Evolutionary conservation across 2,888 invertebrate species (phyloP).

Genomic region (Coelinius sp.): DNA sequence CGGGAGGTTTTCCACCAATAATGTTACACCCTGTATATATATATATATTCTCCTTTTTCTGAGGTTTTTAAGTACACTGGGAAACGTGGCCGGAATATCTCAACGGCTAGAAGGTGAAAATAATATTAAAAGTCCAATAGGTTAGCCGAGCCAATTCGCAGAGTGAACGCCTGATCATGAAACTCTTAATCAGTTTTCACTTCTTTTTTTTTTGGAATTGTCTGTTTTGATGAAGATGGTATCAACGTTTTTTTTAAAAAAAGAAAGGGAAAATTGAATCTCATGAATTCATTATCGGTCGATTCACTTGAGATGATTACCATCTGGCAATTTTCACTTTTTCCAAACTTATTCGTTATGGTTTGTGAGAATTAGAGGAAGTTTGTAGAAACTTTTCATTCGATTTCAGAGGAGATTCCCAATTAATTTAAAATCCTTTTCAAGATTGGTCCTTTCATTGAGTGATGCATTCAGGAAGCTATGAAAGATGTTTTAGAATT

Average conservation of each 20-base stretch:
- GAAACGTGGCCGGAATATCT: constrained; percentile 51
- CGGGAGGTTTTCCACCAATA: too few relatives aligned
- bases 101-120: not conserved
- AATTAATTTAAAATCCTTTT: too few relatives aligned
- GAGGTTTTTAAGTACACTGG: constrained; percentile 47
- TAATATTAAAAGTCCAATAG: constrained; percentile 1
- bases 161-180: constrained; percentile 30
- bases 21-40: too few relatives aligned
- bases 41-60: not conserved
- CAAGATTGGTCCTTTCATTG: too few relatives aligned
- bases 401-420: not conserved
- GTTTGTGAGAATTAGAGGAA: not conserved
- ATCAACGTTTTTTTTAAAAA: constrained; percentile 23
- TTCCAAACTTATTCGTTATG: not conserved
- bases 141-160: not conserved
- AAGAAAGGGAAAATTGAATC: not conserved
- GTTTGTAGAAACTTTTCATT: not conserved
- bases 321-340: not conserved
- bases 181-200: constrained; percentile 29
- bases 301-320: constrained; percentile 22
- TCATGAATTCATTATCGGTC: constrained; percentile 27
- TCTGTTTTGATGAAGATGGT: not conserved
- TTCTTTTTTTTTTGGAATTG: not conserved
- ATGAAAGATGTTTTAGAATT: too few relatives aligned
- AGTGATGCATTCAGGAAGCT: too few relatives aligned